Percentiles rank a stretch among this genome's conserved stretches.
phyloP scores from a whole-genome alignment of 2,797 vertebrate species.

The Pampus argenteus region DNA sequence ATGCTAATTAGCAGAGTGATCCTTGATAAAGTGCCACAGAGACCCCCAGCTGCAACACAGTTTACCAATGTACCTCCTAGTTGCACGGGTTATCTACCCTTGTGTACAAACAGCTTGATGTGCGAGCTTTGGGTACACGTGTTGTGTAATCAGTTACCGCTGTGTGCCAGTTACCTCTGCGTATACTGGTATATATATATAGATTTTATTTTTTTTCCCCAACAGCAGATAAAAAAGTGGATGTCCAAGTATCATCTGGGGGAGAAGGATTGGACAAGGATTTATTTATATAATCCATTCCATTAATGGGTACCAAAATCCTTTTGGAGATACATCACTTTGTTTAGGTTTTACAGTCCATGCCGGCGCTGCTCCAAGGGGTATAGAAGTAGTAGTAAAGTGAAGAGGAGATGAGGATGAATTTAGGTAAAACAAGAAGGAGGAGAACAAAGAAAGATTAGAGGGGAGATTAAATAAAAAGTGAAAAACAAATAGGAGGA shows the following conservation, averaged over 20 bases:
- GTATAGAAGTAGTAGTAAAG: neutral
- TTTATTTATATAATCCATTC: neutral
- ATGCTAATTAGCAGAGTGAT: slow-evolving; percentile 70
- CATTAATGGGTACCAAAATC: neutral
- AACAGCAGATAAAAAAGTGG: neutral
- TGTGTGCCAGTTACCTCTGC: slow-evolving; percentile 16
- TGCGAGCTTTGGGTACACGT: slow-evolving; percentile 34
- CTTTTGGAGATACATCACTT: neutral
- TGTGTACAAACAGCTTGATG: slow-evolving; percentile 53
- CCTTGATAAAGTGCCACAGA: slow-evolving; percentile 64
- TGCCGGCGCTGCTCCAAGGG: neutral
- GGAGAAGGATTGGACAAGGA: neutral
- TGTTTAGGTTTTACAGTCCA: neutral
- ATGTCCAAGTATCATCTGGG: neutral
- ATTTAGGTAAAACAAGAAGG: neutral
- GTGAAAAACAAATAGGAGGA: neutral
- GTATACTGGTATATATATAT: too few species aligned
- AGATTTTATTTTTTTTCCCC: neutral
- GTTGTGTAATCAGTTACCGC: slow-evolving; percentile 17
- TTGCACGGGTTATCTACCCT: slow-evolving; percentile 33
- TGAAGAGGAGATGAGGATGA: neutral
- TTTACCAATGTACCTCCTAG: slow-evolving; percentile 47
- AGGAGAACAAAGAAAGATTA: slow-evolving; percentile 9
- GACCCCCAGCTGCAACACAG: slow-evolving; percentile 57
- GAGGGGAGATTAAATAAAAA: slow-evolving; percentile 3